phyloP scores from a whole-genome alignment of 2,888 invertebrate species.

The Dione juno region DNA sequence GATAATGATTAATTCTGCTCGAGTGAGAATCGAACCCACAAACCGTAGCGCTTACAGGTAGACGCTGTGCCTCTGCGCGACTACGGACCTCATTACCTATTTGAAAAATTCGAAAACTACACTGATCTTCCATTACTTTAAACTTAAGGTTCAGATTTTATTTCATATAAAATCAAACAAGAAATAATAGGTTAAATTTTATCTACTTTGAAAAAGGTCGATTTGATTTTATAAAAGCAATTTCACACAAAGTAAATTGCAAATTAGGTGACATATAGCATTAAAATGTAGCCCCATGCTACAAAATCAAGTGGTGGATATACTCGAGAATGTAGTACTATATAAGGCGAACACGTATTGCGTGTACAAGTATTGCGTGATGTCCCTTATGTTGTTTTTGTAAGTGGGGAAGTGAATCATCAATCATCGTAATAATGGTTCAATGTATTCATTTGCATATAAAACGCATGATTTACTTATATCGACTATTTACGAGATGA shows the following conservation, averaged over 20 bases:
- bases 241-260: not conserved
- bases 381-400: not conserved
- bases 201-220: not conserved
- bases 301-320: constrained; percentile 11
- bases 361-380: constrained; percentile 39
- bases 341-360: constrained; percentile 31
- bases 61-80: no score
- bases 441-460: constrained; percentile 25
- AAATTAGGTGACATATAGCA: not conserved
- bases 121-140: no score
- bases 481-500: not conserved
- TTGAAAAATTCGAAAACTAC: no score
- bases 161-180: no score
- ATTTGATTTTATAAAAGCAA: not conserved
- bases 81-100: no score
- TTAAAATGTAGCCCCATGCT: constrained; percentile 14
- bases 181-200: not conserved
- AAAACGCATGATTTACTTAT: constrained; percentile 29
- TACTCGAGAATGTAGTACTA: constrained; percentile 23
- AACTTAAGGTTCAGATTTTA: no score
- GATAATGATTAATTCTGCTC: no score
- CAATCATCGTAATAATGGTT: constrained; percentile 27
- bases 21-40: no score
- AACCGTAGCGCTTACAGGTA: no score
- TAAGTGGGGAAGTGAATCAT: constrained; percentile 34